Base-by-base conservation (phyloP, 2,113 vertebrate species). In the Archilochus colubris region DNA sequence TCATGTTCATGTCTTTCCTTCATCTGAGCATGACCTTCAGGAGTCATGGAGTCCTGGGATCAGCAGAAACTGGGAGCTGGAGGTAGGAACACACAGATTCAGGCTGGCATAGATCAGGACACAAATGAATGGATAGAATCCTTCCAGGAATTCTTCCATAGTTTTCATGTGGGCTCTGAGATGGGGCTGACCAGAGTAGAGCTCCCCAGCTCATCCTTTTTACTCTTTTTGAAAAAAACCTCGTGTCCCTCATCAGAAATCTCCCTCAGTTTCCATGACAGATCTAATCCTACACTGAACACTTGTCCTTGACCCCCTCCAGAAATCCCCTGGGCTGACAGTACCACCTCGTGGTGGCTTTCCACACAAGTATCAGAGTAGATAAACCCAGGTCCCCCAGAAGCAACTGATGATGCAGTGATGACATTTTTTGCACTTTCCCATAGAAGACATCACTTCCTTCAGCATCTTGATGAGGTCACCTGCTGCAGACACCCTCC, bases 311-410 rank as follows among this genome's bases (percentile, higher is more conserved):
- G 31, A 14, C 4, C 5, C 8, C 5, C 19, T 53, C 28, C 22
- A 9, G 46, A 43, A 20, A 9, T 44, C 3, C 4, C 28, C 43
- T 48, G 48, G 8, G 4, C 6, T 46, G 21, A 24, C 7, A 4
- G 4, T 8, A 9, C 8, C 12, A 14, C 4, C 3, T 6, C 5
- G 12, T 2, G 1, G 15, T n/a, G 19, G 5, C 15, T 5, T 84
- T 8, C 15, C 15, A 28, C 57, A 12, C 2, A 83, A 61, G 3
- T 4, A 10, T 6, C 31, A 8, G 18, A 18, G 30, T 12, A 7
- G 18, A 2, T 3, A 8, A 7, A 3, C 19, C 14, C 24, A 16
- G 4, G 12, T 28, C 6, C 27, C 30, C 8, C 31, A 70, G 27
- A 30, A 38, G 30, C 12, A 36, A 24, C n/a, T 25, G 43, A 31